Base-by-base conservation (phyloP, 2,797 vertebrate species). In the Characodon lateralis region DNA sequence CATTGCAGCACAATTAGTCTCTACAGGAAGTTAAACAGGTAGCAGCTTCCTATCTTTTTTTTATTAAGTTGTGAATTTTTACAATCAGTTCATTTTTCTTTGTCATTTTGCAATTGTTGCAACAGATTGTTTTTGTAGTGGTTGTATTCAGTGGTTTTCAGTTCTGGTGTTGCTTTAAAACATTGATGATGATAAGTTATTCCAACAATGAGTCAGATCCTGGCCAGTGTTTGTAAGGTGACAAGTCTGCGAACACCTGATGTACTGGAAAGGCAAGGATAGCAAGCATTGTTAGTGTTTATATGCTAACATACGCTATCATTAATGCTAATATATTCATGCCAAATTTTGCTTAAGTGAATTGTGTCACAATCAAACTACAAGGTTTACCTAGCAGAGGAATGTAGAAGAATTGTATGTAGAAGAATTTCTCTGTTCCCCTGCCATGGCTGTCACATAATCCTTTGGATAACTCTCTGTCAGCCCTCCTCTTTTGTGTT, bases 271-370 rank as follows among this genome's bases (percentile, higher is more conserved):
- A 46, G 28, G 41, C 10, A 43, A 24, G 1, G 24, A n/a, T n/a
- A 24, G 12, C 39, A 46, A 46, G 22, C 6, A 13, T 24, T 68
- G 65, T 22, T 43, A 6, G 14, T 68, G 39, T 68, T 24, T 68
- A 43, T 24, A 43, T 13, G 24, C 65, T 43, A 68, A 14, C 39
- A 46, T 46, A 46, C n/a, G 65, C 10, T n/a, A n/a, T 14, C 24
- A 68, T 46, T 46, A 68, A 68, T 68, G 65, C 39, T 43, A 46
- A 68, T 43, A 24, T 46, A 68, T 68, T 68, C 65, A 68, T 68
- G 39, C 20, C 39, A 43, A 24, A 14, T 68, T 43, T 68, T 68
- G 35, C 39, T 68, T 22, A 68, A 4, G 43, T 68, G 35, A 68
- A 43, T 24, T 43, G 22, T 68, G 39, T 24, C 28, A 31, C 28